Conservation (phyloP, 2,113 vertebrate species). For the Serinus canaria region DNA sequence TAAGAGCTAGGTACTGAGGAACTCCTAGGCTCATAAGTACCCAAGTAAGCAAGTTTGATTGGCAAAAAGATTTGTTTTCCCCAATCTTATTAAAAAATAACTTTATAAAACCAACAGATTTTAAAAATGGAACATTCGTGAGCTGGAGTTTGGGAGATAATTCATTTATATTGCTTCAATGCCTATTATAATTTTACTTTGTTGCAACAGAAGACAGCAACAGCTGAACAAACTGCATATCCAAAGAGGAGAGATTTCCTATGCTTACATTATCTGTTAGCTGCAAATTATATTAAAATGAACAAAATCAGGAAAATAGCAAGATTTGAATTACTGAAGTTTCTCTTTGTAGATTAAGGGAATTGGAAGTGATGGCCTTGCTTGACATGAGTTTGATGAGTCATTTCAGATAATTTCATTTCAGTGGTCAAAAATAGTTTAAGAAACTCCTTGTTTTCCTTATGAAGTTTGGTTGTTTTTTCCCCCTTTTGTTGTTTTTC, state of each 20-base stretch:
- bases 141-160: neutral
- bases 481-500: neutral
- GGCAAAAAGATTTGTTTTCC: too few relatives aligned
- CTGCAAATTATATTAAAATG: neutral
- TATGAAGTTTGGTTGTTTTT: neutral
- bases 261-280: neutral
- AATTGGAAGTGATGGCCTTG: conserved; percentile 35
- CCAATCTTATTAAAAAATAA: neutral
- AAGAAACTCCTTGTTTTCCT: neutral
- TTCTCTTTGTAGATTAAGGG: conserved; percentile 37
- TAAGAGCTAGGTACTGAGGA: neutral
- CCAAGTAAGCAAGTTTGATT: neutral
- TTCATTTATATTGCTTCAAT: neutral
- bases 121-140: neutral
- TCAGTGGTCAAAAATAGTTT: conserved; percentile 10
- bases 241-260: neutral
- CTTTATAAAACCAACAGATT: neutral
- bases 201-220: neutral
- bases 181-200: neutral
- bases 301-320: neutral
- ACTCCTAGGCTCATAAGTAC: neutral
- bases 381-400: conserved; percentile 34
- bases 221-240: neutral
- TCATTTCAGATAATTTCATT: conserved; percentile 19
- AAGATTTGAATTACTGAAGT: conserved; percentile 16